These are phyloP conservation scores for Atherinomorus stipes DNA, from an alignment of 2,113 vertebrate genomes.

Conservation along the genomic window DNA sequence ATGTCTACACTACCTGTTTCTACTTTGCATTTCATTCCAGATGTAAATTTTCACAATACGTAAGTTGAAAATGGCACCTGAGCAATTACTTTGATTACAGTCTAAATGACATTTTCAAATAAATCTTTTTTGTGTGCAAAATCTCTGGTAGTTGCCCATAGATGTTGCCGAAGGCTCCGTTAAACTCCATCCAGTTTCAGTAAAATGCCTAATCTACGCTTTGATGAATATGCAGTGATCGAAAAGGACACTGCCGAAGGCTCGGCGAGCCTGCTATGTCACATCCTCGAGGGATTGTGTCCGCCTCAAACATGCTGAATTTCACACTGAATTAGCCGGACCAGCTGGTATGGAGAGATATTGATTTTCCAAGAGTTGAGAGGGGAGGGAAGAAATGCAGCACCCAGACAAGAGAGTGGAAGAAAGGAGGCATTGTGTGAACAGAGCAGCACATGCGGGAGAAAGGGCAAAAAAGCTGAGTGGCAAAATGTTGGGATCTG, in stretches of 20 bases:
- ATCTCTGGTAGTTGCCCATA: background rate
- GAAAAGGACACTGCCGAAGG: slow-evolving; percentile 58
- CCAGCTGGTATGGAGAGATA: slow-evolving; percentile 79
- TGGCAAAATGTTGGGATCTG: slow-evolving; percentile 36
- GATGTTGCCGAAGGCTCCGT: slow-evolving; percentile 6
- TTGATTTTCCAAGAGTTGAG: slow-evolving; percentile 74
- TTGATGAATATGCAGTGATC: slow-evolving; percentile 61
- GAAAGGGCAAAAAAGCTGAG: slow-evolving; percentile 48
- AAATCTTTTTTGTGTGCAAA: slow-evolving; percentile 18
- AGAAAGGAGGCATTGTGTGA: slow-evolving; percentile 32
- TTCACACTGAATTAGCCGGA: slow-evolving; percentile 79
- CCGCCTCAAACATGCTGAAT: slow-evolving; percentile 73
- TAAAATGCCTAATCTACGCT: slow-evolving; percentile 60
- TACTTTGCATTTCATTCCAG: background rate
- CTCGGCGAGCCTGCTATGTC: slow-evolving; percentile 57
- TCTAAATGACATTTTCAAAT: background rate
- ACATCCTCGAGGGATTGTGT: slow-evolving; percentile 64
- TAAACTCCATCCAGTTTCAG: slow-evolving; percentile 22
- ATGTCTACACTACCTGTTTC: background rate
- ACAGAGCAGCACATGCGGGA: slow-evolving; percentile 39
- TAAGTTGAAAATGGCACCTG: background rate
- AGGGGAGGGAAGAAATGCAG: slow-evolving; percentile 57
- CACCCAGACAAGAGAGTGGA: slow-evolving; percentile 43
- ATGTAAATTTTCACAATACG: background rate
- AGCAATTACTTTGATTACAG: background rate